Conservation (phyloP, 2,113 vertebrate genomes). For the Phycodurus eques region DNA sequence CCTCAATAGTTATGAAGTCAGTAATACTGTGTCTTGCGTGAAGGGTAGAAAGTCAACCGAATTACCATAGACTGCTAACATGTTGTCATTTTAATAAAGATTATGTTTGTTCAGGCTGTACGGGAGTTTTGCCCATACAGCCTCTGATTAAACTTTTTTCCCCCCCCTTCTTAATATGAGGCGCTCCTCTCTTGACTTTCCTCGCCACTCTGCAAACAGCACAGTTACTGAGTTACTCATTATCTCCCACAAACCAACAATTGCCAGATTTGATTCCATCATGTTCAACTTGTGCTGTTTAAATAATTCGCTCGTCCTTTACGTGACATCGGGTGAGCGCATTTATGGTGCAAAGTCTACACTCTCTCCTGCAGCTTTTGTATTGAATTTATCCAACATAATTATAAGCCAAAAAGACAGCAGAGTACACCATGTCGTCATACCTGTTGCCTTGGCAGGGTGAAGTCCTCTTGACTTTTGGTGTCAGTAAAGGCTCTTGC, state of each 20-base stretch:
- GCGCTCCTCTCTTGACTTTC: constrained; percentile 13
- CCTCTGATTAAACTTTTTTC: neutral
- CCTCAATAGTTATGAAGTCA: too few species aligned
- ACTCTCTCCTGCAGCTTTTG: neutral
- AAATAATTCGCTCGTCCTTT: constrained; percentile 39
- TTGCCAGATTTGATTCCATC: constrained; percentile 62
- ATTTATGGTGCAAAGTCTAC: constrained; percentile 70
- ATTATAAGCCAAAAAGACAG: neutral
- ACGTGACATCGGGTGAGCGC: constrained; percentile 30
- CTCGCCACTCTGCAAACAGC: constrained; percentile 53
- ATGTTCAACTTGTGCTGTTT: constrained; percentile 27
- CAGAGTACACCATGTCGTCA: neutral
- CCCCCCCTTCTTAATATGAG: neutral
- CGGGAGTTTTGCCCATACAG: neutral
- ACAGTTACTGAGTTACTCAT: constrained; percentile 62
- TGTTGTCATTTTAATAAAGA: too few species aligned
- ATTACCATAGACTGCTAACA: too few species aligned
- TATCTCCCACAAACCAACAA: constrained; percentile 63
- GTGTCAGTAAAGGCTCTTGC: constrained; percentile 53
- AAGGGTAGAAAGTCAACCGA: too few species aligned
- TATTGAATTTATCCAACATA: neutral
- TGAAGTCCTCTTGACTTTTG: constrained; percentile 58
- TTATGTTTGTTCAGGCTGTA: too few species aligned
- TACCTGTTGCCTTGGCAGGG: constrained; percentile 71
- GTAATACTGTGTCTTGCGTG: too few species aligned